Percentiles rank a stretch among this genome's conserved stretches.
Evolutionary conservation across 2,113 vertebrate genomes (phyloP).

Genomic region (Pelobates fuscus): DNA sequence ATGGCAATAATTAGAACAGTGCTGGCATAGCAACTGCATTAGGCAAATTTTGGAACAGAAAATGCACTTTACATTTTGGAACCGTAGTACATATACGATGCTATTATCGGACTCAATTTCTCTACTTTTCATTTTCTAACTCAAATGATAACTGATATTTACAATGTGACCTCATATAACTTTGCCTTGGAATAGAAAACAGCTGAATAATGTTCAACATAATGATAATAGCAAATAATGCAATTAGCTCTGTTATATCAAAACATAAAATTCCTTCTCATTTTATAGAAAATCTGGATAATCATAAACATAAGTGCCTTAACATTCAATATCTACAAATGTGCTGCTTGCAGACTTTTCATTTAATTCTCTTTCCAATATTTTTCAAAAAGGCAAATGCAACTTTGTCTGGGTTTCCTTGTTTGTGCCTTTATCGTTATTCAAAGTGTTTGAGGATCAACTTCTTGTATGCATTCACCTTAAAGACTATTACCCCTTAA

Average conservation of each 20-base stretch:
- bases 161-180: not conserved
- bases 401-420: too few relatives aligned
- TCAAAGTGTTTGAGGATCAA: too few relatives aligned
- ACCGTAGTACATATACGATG: not conserved
- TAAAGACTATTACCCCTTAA: too few relatives aligned
- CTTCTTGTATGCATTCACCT: too few relatives aligned
- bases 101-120: not conserved
- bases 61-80: not conserved
- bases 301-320: too few relatives aligned
- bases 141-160: not conserved
- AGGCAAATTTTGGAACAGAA: conserved; percentile 14
- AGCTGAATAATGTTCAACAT: not conserved
- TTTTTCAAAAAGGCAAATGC: too few relatives aligned
- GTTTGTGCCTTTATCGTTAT: too few relatives aligned
- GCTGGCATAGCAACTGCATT: conserved; percentile 30
- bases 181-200: not conserved
- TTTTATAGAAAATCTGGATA: too few relatives aligned
- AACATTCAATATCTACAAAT: too few relatives aligned
- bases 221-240: not conserved
- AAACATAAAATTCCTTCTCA: not conserved
- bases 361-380: too few relatives aligned
- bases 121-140: not conserved
- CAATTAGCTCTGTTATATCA: not conserved
- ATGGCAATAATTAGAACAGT: conserved; percentile 22
- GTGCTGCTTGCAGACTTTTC: too few relatives aligned